Conservation (phyloP, 2,113 vertebrate species). For the Myanophis thanlyinensis region DNA sequence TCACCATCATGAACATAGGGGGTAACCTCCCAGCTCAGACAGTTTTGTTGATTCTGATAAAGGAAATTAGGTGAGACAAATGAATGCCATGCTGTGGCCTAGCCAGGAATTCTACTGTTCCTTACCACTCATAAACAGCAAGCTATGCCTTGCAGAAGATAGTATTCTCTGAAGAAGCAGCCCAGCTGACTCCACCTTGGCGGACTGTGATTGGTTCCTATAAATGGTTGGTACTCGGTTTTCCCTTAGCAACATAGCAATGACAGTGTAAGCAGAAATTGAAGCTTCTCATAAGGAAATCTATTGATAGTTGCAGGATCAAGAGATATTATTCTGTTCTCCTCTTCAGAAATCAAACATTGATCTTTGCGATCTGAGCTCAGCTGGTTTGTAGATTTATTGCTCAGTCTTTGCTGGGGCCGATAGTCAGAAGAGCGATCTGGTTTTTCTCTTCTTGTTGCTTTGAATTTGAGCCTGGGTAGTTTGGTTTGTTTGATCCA, state of each 20-base stretch:
- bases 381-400: neutral
- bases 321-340: neutral
- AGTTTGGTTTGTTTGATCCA: neutral
- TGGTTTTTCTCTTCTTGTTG: neutral
- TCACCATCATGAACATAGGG: no score
- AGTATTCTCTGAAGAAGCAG: slow-evolving; percentile 2
- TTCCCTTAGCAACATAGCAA: slow-evolving; percentile 29
- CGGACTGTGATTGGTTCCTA: slow-evolving; percentile 22
- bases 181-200: neutral
- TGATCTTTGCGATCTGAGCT: neutral
- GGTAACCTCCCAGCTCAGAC: neutral
- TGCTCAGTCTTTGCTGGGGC: neutral
- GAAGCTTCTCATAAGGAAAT: neutral
- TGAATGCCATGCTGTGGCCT: neutral
- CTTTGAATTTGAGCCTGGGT: neutral
- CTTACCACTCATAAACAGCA: neutral
- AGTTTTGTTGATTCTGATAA: neutral
- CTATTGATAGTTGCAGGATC: neutral
- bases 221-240: slow-evolving; percentile 10
- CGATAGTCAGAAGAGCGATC: neutral
- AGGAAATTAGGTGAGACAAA: neutral
- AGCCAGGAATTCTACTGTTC: neutral
- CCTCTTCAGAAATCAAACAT: neutral
- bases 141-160: neutral
- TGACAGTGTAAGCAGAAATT: neutral